Percentiles rank a stretch among this genome's conserved stretches.
Evolutionary conservation across 2,797 vertebrate genomes (phyloP).

Genomic region (Catamblyrhynchus diadema): DNA sequence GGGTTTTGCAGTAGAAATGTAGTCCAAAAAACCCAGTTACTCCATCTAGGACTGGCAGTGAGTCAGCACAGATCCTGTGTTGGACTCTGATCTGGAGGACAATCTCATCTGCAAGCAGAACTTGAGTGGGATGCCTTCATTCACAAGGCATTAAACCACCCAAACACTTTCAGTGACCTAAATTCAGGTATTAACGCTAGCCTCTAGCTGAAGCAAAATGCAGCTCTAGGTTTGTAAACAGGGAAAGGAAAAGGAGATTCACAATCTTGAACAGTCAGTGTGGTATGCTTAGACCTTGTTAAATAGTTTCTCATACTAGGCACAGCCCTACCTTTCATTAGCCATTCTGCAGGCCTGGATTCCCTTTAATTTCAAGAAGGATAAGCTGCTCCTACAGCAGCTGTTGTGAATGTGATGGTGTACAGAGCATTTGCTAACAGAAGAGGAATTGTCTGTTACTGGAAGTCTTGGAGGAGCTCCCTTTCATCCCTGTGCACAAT

Average conservation of each 20-base stretch:
- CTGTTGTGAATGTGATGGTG: background rate
- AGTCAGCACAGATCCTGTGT: background rate
- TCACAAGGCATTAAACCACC: background rate
- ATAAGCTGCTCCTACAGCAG: background rate
- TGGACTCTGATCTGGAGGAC: background rate
- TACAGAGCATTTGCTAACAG: slow-evolving; percentile 8
- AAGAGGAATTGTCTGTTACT: slow-evolving; percentile 27
- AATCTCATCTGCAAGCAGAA: background rate
- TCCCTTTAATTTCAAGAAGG: background rate
- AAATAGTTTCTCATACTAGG: background rate
- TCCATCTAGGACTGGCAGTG: background rate
- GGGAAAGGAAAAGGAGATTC: background rate
- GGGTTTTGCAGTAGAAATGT: background rate
- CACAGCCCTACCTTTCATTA: background rate
- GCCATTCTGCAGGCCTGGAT: background rate
- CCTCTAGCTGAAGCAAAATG: background rate
- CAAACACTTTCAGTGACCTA: background rate
- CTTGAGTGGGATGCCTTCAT: background rate
- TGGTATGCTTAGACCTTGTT: background rate
- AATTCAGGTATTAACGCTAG: background rate
- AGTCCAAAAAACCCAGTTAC: rapidly evolving
- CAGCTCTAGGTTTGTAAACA: background rate
- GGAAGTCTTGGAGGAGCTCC: background rate
- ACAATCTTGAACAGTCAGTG: background rate
- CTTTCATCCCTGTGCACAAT: slow-evolving; percentile 12